Base-by-base conservation (phyloP, 1,140 invertebrate genomes). In the Elysia chlorotica region DNA sequence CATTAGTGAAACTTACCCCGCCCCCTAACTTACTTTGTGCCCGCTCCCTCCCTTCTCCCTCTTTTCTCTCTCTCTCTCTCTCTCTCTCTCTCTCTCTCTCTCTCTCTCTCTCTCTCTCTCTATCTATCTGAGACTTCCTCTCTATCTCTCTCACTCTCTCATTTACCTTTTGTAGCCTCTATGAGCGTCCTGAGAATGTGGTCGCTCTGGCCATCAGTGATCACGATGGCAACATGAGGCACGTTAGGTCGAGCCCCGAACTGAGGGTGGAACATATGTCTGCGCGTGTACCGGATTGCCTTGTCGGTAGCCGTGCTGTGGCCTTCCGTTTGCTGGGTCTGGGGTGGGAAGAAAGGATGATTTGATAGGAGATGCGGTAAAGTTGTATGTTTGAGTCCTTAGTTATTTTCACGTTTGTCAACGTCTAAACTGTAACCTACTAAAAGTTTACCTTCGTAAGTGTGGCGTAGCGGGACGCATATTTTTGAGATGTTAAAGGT, bases 141-240 rank as follows among this genome's bases (percentile, higher is more conserved):
- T n/a, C n/a, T n/a, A 14, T 48, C 41, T n/a, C 57, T 59, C 57
- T 59, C 10, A 14, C 57, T 59, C 57, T 25, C 57, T 31, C 25
- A 10, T 54, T 14, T 14, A 70, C 67, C 67, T 31, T 62, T 74
- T 1, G 74, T 71, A 1, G 82, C 73, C 37, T 81, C 79, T 21
- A 73, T 76, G n/a, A 80, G 28, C 17, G 82, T 81, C 54, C 70
- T 71, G 10, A 76, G 35, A 6, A 79, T 73, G 59, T 82, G 76
- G 19, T 79, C 66, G 0, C 81, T 82, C 53, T 78, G 74, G 25
- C 83, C 83, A 69, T 85, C 83, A 0, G 83, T 85, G n/a, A 85
- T 74, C 14, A 85, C 72, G 30, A 85, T 78, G 19, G 73, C 79
- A 17, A 84, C 70, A 28, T 77, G 78, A 17, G 75, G 53, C 17